Percentiles rank a stretch among this genome's conserved stretches.
These are phyloP conservation scores for Ceuthmochares aereus DNA, from an alignment of 2,113 vertebrate species.

Conservation along the genomic window DNA sequence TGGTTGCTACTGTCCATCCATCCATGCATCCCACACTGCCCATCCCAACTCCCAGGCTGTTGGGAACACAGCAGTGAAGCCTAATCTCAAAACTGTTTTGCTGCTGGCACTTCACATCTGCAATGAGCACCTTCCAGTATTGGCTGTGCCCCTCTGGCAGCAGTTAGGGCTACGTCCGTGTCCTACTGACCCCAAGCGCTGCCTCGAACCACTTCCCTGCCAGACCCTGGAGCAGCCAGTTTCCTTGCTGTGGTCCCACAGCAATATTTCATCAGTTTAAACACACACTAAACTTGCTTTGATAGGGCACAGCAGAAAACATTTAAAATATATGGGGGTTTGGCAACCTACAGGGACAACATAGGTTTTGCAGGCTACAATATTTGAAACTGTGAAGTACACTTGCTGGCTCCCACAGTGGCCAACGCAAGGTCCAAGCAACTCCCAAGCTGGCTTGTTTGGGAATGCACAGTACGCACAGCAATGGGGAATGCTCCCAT, in stretches of 20 bases:
- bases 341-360: neutral
- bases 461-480: accelerated
- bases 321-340: accelerated
- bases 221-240: neutral
- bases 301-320: neutral
- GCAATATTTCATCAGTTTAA: neutral
- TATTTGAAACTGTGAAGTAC: neutral
- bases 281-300: neutral
- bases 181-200: neutral
- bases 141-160: neutral
- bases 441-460: accelerated
- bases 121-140: neutral
- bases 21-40: neutral
- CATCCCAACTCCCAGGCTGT: neutral
- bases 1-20: neutral
- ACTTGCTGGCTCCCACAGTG: neutral
- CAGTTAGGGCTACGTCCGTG: accelerated
- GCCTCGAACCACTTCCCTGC: neutral
- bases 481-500: neutral
- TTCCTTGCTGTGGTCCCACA: neutral
- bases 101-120: neutral
- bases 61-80: neutral
- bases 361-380: neutral
- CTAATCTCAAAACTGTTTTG: no score
- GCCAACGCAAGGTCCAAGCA: neutral